Evolutionary conservation across 2,113 vertebrate species (phyloP), one percentile per base, ranked within the genome.

Genomic region (Suricata suricatta): DNA sequence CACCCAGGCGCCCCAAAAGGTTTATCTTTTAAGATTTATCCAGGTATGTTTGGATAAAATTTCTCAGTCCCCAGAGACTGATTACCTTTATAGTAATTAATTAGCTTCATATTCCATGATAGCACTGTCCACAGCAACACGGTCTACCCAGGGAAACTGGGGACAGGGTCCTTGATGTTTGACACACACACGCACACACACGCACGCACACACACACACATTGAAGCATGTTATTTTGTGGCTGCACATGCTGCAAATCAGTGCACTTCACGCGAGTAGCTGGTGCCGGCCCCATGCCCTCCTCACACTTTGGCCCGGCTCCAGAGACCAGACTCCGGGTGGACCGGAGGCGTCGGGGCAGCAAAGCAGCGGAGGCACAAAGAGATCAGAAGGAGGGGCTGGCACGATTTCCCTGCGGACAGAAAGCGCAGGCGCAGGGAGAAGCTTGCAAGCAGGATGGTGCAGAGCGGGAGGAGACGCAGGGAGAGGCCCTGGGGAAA

Each of bases 151-250:
- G 3, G 80, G 13, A 29, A 11, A 4, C 3, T 11, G 47, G 72
- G 72, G 14, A 44, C 27, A 44, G 35, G 4, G 4, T 64, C 14
- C 21, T 54, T 5, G 52, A 54, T 54, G 52, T 54, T 54, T 16
- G 5, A 54, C 52, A 54, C 52, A 54, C 52, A 54, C 52, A 54
- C 52, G 17, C 52, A 54, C 52, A 54, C 52, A 54, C 52, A 54
- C 52, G 17, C 52, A 54, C 52, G 5, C 52, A 54, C 50, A 50
- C 12, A 13, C 50, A 50, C 50, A 50, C 13, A 50, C 50, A 12
- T 15, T 0, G 2, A 74, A 16, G 4, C 0, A 0, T 2, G 1
- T 7, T 12, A 0, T 0, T 14, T 5, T 2, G 25, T 19, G 25
- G 17, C 33, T 27, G 8, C 2, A 2, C 10, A 13, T 31, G 44